Conservation (phyloP, 2,113 vertebrate species). For the Megaleporinus macrocephalus region DNA sequence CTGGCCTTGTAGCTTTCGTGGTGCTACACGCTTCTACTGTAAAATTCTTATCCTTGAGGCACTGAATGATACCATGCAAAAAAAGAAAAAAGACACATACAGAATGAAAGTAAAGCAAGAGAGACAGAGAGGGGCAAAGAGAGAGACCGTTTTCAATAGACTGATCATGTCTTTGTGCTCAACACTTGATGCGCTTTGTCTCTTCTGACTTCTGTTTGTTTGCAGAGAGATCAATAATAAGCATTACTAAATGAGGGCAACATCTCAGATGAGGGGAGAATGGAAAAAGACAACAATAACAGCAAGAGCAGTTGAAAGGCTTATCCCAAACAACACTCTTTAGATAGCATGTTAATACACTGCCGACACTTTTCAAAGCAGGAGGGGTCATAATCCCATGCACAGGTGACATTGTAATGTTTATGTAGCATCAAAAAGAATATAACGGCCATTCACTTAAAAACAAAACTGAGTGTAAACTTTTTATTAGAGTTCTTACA, state of each 20-base stretch:
- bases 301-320: not conserved
- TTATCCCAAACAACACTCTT: not conserved
- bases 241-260: constrained; percentile 9
- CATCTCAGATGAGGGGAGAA: too few relatives aligned
- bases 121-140: not conserved
- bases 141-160: constrained; percentile 22
- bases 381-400: not conserved
- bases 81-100: not conserved
- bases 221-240: constrained; percentile 28
- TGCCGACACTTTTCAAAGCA: not conserved
- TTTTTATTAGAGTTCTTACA: not conserved
- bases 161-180: constrained; percentile 12
- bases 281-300: not conserved
- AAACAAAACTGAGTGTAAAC: not conserved
- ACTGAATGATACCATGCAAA: not conserved
- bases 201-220: constrained; percentile 30
- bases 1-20: not conserved
- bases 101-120: not conserved
- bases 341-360: not conserved
- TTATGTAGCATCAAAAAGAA: not conserved
- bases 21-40: too few relatives aligned
- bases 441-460: not conserved
- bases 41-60: not conserved
- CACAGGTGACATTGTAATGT: not conserved
- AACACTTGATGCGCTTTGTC: not conserved